phyloP scores from a whole-genome alignment of 2,888 invertebrate genomes.

The Lasioglossum villosulum region DNA sequence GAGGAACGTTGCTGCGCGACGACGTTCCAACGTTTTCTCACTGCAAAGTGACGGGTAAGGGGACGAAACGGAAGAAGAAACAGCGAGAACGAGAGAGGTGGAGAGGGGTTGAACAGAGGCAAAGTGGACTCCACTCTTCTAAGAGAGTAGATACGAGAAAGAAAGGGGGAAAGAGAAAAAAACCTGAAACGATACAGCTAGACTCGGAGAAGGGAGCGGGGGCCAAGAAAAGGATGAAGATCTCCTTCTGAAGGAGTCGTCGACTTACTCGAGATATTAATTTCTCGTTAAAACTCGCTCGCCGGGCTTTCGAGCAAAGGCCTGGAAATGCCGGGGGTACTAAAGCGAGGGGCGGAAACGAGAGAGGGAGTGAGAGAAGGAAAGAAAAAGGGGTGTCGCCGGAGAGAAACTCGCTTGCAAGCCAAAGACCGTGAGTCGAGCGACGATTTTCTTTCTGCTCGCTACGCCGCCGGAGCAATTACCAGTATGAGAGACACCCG shows the following conservation, averaged over 20 bases:
- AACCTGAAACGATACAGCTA: slow-evolving; percentile 32
- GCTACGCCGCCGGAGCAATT: slow-evolving; percentile 60
- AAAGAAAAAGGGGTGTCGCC: slow-evolving; percentile 29
- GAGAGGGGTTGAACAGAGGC: neutral
- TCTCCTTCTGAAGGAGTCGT: slow-evolving; percentile 60
- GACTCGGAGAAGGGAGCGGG: slow-evolving; percentile 17
- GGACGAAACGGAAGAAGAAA: slow-evolving; percentile 17
- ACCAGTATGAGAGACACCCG: slow-evolving; percentile 55
- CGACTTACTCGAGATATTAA: slow-evolving; percentile 76
- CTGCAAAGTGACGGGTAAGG: slow-evolving; percentile 25
- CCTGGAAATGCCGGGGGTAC: slow-evolving; percentile 52
- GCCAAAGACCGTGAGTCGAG: slow-evolving; percentile 57
- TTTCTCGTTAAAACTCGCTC: slow-evolving; percentile 77
- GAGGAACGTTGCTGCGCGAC: slow-evolving; percentile 6
- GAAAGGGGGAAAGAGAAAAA: neutral
- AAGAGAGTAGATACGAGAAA: neutral
- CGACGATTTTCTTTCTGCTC: slow-evolving; percentile 61
- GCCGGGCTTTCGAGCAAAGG: slow-evolving; percentile 51
- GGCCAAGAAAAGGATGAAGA: slow-evolving; percentile 54
- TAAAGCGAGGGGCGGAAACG: slow-evolving; percentile 8
- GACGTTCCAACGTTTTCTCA: slow-evolving; percentile 4
- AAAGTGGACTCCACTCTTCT: slow-evolving; percentile 30
- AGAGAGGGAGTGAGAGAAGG: neutral
- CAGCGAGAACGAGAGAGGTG: neutral
- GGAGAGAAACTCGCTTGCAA: slow-evolving; percentile 60